Percentiles rank a stretch among this genome's conserved stretches.
Conservation (phyloP, 2,113 vertebrate genomes). For the Rhegmatorhina hoffmannsi region DNA sequence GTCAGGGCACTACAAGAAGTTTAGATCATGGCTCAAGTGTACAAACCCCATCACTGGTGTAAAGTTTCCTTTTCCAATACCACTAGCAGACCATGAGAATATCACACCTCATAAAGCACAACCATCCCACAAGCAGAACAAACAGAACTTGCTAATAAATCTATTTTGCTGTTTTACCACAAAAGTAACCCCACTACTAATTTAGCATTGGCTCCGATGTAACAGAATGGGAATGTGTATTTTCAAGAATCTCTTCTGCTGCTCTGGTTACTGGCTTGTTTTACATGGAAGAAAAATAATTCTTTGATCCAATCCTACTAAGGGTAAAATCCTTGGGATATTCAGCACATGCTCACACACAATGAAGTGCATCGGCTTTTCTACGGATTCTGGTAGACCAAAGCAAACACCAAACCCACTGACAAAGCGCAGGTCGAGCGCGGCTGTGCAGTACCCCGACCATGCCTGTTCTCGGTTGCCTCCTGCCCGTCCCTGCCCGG, state of each 20-base stretch:
- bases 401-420: neutral
- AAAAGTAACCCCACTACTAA: neutral
- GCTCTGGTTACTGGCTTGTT: neutral
- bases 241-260: neutral
- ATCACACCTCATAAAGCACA: neutral
- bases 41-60: neutral
- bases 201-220: neutral
- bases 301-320: neutral
- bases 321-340: neutral
- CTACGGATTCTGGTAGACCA: neutral
- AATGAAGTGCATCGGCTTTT: accelerated
- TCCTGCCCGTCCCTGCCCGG: neutral
- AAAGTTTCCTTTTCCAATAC: neutral
- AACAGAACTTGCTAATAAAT: neutral
- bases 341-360: neutral
- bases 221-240: neutral
- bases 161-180: neutral
- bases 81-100: neutral
- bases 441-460: neutral
- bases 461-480: accelerated
- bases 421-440: accelerated
- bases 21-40: neutral
- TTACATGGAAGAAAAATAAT: neutral
- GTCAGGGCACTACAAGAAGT: neutral
- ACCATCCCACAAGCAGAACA: neutral